Evolutionary conservation across 2,113 vertebrate species (phyloP).

Genomic region (Nesospiza acunhae): DNA sequence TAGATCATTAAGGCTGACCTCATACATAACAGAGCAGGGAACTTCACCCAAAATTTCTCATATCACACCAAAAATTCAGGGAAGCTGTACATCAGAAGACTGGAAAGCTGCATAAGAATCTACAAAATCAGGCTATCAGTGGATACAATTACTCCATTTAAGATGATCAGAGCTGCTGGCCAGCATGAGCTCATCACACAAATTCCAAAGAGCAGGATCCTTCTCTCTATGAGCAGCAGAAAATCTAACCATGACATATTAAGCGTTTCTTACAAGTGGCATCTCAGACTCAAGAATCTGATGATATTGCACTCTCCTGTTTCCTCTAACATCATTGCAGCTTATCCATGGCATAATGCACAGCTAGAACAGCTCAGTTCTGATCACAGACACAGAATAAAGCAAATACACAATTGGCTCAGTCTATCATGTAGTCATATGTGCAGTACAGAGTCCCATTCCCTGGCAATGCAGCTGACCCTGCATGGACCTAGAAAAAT

Average conservation of each 20-base stretch:
- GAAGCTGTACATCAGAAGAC: conserved; percentile 19
- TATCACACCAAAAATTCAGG: not conserved
- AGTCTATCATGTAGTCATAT: rapidly evolving
- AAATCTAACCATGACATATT: not conserved
- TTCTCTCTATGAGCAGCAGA: not conserved
- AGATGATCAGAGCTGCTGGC: not conserved
- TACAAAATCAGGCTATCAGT: not conserved
- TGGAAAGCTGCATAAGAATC: not conserved
- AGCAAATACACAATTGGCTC: not conserved
- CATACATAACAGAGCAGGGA: conserved; percentile 4
- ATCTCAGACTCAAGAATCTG: not conserved
- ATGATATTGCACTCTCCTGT: not conserved
- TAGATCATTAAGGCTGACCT: conserved; percentile 36
- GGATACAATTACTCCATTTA: conserved; percentile 21
- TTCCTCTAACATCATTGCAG: not conserved
- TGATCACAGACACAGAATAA: not conserved
- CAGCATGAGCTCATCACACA: conserved; percentile 28
- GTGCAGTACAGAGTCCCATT: not conserved
- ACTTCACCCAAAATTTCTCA: conserved; percentile 38
- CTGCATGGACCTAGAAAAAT: not conserved
- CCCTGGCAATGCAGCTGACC: not conserved
- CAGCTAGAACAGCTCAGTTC: not conserved
- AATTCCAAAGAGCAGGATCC: not conserved
- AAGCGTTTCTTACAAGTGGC: not conserved
- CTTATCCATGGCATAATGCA: not conserved